Conservation (phyloP, 1,140 invertebrate species). For the Andrena cerasifolii region DNA sequence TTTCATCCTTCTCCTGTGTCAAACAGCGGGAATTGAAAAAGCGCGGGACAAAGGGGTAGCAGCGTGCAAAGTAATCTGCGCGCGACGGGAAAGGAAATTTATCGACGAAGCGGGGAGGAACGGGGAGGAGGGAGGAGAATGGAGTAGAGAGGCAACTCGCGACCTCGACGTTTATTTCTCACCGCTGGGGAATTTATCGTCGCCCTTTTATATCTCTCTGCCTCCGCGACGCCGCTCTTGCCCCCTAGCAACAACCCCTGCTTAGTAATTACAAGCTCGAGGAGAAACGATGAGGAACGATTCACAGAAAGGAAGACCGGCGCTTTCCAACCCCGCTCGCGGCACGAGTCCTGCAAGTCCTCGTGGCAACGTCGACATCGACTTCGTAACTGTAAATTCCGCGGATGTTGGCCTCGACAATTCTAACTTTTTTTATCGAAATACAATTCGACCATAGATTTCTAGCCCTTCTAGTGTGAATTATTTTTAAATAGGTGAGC, state of each 20-base stretch:
- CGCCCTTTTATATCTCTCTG: conserved; percentile 38
- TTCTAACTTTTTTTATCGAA: too few relatives aligned
- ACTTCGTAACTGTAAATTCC: background rate
- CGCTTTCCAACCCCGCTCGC: background rate
- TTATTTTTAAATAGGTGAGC: background rate
- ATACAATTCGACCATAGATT: background rate
- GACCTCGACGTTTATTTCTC: conserved; percentile 52
- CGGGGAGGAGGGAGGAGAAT: background rate
- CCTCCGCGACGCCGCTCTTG: conserved; percentile 28
- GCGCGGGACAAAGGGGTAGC: too few relatives aligned
- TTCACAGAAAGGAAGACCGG: conserved; percentile 3
- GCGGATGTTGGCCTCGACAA: background rate
- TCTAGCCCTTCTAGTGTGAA: background rate
- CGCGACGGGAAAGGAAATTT: conserved; percentile 12
- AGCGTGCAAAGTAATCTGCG: background rate
- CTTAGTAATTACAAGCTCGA: conserved; percentile 49
- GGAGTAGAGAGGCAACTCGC: background rate
- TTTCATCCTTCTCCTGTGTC: background rate
- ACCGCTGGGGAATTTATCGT: conserved; percentile 42
- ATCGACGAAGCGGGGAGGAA: background rate
- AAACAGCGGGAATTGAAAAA: background rate
- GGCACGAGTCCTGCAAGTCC: too few relatives aligned
- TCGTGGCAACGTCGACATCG: background rate
- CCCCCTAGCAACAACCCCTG: conserved; percentile 46
- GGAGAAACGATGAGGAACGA: conserved; percentile 36